A percentile compares a stretch with the other conserved stretches of the same genome.
These are phyloP conservation scores for Cantharis rustica DNA, from an alignment of 2,888 invertebrate genomes.

Conservation along the genomic window DNA sequence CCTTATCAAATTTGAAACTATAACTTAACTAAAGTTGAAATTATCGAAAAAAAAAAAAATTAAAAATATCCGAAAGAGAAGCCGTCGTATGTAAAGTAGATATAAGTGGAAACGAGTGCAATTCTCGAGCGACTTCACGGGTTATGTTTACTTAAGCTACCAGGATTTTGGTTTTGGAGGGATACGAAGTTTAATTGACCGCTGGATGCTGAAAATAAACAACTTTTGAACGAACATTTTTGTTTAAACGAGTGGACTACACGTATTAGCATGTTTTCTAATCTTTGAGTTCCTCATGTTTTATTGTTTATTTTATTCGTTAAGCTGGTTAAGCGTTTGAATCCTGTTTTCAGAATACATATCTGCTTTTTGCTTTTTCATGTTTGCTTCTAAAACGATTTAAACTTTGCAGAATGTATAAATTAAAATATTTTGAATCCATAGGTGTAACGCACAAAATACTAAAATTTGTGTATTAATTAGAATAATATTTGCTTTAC, in stretches of 20 bases:
- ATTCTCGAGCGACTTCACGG: constrained; percentile 20
- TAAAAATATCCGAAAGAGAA: not conserved
- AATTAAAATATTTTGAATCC: not conserved
- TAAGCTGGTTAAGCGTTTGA: constrained; percentile 31
- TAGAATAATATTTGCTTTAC: constrained; percentile 16
- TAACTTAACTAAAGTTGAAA: not conserved
- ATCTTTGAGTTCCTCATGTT: constrained; percentile 33
- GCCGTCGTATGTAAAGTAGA: constrained; percentile 5
- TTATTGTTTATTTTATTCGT: constrained; percentile 38
- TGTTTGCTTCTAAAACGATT: constrained; percentile 12
- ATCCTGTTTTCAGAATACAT: constrained; percentile 10
- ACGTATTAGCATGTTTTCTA: constrained; percentile 41
- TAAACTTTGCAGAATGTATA: constrained; percentile 13
- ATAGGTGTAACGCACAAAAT: not conserved
- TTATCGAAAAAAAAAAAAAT: not conserved
- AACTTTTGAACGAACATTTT: constrained; percentile 34
- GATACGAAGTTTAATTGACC: constrained; percentile 36
- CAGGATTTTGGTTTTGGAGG: constrained; percentile 28
- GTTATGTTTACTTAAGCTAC: constrained; percentile 33
- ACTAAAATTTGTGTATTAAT: not conserved
- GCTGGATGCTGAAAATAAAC: constrained; percentile 36
- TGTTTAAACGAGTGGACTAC: constrained; percentile 31
- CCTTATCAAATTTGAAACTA: not conserved
- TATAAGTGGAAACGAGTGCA: constrained; percentile 29
- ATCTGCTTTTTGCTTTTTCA: constrained; percentile 24